Percentiles rank a stretch among this genome's conserved stretches.
Conservation (phyloP, 1,140 invertebrate species). For the Colletes gigas region DNA sequence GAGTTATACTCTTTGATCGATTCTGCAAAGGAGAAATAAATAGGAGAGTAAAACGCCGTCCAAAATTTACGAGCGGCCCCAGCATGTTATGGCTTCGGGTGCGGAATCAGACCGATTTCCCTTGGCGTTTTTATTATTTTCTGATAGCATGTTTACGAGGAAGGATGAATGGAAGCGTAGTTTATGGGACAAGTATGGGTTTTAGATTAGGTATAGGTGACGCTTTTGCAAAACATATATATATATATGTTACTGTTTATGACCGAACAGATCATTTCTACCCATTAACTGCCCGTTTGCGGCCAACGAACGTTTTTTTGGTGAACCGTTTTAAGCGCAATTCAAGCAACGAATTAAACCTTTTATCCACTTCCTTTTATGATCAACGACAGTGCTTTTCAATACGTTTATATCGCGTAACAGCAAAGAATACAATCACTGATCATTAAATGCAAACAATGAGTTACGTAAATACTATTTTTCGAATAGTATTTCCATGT, state of each 20-base stretch:
- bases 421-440: too few relatives aligned
- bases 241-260: slow-evolving; percentile 38
- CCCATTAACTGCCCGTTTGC: slow-evolving; percentile 6
- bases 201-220: slow-evolving; percentile 74
- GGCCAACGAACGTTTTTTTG: background rate
- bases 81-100: slow-evolving; percentile 60
- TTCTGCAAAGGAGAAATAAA: slow-evolving; percentile 67
- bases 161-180: slow-evolving; percentile 70
- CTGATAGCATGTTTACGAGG: slow-evolving; percentile 71
- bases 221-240: slow-evolving; percentile 55
- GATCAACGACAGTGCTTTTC: background rate
- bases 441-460: too few relatives aligned
- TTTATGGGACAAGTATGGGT: slow-evolving; percentile 77
- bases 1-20: slow-evolving; percentile 43
- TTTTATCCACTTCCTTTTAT: background rate
- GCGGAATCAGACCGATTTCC: slow-evolving; percentile 63
- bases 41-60: slow-evolving; percentile 68
- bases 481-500: too few relatives aligned
- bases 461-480: too few relatives aligned
- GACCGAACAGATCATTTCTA: slow-evolving; percentile 28
- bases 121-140: slow-evolving; percentile 76
- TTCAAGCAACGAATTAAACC: background rate
- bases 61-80: slow-evolving; percentile 74
- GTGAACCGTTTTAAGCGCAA: background rate
- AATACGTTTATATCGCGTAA: background rate